Evolutionary conservation across 2,888 invertebrate genomes (phyloP), one percentile per base, ranked within the genome.

Genomic region (Euphydryas editha): DNA sequence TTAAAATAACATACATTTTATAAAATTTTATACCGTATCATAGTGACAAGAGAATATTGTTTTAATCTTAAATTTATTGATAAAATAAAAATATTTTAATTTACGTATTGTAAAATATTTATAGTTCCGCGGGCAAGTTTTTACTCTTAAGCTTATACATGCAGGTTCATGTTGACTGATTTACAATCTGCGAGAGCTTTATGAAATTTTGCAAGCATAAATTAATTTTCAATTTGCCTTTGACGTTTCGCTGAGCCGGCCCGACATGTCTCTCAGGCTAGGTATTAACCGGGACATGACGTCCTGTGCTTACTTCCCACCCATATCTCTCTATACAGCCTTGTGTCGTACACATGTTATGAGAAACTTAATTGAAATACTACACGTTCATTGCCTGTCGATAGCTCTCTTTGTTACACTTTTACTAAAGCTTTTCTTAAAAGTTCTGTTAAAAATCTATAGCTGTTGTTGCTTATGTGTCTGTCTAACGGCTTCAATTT

Each of bases 161-260:
- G 76, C 76, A 78, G 78, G 76, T 76, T 73, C 73, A 71, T 77
- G 63, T 77, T 76, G 78, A 78, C 74, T 80, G 81, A 83, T 84
- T 85, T 84, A 83, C 83, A 84, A 80, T 83, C 81, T 82, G 79
- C 72, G 77, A 79, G 77, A 82, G 81, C 81, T 82, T 78, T 77
- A 84, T 81, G 84, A 85, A 87, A 89, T 87, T 88, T 87, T 83
- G 83, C 76, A 78, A 80, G 86, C 90, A 90, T 92, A 92, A 91
- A 92, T 92, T 92, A 92, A 90, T 90, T 92, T 92, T 91, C 92
- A 91, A 92, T 92, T 92, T 90, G 85, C 87, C 88, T 90, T 90
- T 92, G 92, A 92, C 91, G 83, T 91, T 88, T 88, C 82, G 91
- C 92, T 91, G 90, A 91, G 89, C 87, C 85, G 78, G 83, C 80